Conservation (phyloP, 35 echinoderm and acorn worm genomes). For the Holothuria glaberrima region DNA sequence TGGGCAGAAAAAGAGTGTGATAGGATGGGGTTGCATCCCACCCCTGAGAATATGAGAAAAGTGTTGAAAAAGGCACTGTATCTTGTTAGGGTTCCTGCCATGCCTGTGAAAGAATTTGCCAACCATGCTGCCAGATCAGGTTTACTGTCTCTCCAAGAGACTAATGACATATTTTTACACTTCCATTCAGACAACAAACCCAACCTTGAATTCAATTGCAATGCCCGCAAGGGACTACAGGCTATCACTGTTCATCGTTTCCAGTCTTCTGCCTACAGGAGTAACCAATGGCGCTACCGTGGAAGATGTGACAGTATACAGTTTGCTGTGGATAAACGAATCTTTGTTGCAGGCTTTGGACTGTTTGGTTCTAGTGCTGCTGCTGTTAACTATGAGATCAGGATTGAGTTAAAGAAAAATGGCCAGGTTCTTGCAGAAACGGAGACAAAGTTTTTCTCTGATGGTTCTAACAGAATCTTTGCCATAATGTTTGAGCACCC, state of each 20-base stretch:
- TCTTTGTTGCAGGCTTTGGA: constrained; percentile 96
- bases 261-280: constrained; percentile 94
- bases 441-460: constrained; percentile 94
- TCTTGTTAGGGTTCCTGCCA: constrained; percentile 86
- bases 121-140: constrained; percentile 83
- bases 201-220: constrained; percentile 79
- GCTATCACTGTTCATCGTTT: constrained; percentile 92
- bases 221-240: constrained; percentile 76
- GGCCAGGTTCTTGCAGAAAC: constrained; percentile 83
- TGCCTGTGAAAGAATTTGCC: constrained; percentile 95
- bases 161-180: constrained; percentile 89
- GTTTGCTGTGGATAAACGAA: constrained; percentile 95
- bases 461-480: constrained; percentile 93
- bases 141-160: constrained; percentile 91
- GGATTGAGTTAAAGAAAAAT: constrained; percentile 89
- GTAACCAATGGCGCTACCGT: constrained; percentile 98
- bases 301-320: constrained; percentile 98
- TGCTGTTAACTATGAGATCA: constrained; percentile 79
- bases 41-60: constrained; percentile 81
- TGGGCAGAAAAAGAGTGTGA: constrained; percentile 94
- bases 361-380: constrained; percentile 94
- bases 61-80: constrained; percentile 90
- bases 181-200: constrained; percentile 87
- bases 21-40: constrained; percentile 66
- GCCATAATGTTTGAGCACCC: constrained; percentile 93